Conservation (phyloP, 1,140 invertebrate genomes). For the Diploscapter pachys region DNA sequence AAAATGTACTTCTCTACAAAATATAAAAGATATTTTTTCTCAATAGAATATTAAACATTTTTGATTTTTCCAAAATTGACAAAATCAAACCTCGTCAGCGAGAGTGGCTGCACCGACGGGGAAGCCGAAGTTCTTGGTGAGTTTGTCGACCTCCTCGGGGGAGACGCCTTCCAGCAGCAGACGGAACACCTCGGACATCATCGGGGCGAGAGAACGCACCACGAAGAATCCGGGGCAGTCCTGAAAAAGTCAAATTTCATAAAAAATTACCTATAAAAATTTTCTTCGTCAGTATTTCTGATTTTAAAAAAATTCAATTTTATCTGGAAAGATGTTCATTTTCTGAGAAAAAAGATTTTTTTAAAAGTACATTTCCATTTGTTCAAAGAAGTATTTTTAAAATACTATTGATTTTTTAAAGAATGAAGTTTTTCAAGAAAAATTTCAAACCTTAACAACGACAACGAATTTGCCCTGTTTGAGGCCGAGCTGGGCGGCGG, state of each 20-base stretch:
- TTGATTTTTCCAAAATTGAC: neutral
- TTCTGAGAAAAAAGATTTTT: too few species aligned
- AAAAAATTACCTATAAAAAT: too few species aligned
- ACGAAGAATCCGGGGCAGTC: constrained; percentile 99
- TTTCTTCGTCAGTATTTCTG: too few species aligned
- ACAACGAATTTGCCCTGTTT: constrained; percentile 95
- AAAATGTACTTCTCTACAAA: too few species aligned
- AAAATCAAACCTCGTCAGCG: constrained; percentile 75
- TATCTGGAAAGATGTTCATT: too few species aligned
- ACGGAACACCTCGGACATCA: constrained; percentile 81
- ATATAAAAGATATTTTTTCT: neutral
- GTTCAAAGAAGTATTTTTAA: too few species aligned
- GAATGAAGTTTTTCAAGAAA: neutral
- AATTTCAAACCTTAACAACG: constrained; percentile 70
- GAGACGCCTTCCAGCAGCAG: constrained; percentile 90
- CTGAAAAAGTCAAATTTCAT: constrained; percentile 25
- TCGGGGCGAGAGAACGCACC: constrained; percentile 84
- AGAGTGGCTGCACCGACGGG: constrained; percentile 92
- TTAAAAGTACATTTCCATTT: too few species aligned
- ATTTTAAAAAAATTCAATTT: too few species aligned
- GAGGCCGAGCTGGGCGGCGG: constrained; percentile 72
- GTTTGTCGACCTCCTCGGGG: constrained; percentile 80
- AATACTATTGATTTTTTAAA: too few species aligned
- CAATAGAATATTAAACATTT: neutral
- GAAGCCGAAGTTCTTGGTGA: constrained; percentile 88